Conservation (phyloP, 1,140 invertebrate species). For the Leptopilina clavipes region DNA sequence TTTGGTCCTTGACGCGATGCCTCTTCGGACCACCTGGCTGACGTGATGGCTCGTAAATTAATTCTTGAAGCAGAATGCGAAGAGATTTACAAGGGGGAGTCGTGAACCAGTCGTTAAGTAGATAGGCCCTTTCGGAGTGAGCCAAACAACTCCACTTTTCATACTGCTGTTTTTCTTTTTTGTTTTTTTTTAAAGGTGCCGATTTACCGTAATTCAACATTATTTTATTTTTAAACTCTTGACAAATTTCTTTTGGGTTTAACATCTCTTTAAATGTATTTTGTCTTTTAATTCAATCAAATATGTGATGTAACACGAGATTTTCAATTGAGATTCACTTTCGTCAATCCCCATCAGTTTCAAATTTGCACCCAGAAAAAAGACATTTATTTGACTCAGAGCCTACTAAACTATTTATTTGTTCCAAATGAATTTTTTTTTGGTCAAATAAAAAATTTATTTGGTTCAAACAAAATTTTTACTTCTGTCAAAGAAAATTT, state of each 20-base stretch:
- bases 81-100: conserved; percentile 32
- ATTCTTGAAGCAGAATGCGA: conserved; percentile 26
- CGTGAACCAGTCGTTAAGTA: conserved; percentile 27
- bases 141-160: conserved; percentile 29
- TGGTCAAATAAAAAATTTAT: too few species aligned
- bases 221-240: conserved; percentile 14
- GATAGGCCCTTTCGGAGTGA: conserved; percentile 23
- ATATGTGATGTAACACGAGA: neutral
- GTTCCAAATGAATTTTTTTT: too few species aligned
- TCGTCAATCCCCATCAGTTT: neutral
- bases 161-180: too few species aligned
- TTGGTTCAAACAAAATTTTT: too few species aligned
- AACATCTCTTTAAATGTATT: conserved; percentile 6
- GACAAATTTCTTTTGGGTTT: conserved; percentile 17
- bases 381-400: too few species aligned
- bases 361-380: neutral
- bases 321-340: neutral
- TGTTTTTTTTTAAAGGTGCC: conserved; percentile 11
- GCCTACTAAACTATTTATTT: too few species aligned
- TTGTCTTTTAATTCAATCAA: neutral
- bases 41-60: conserved; percentile 32
- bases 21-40: conserved; percentile 29
- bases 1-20: conserved; percentile 32
- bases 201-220: conserved; percentile 3
- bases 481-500: too few species aligned